Percentiles rank a stretch among this genome's conserved stretches.
Evolutionary conservation across 2,888 invertebrate species (phyloP).

Genomic region (Plemyria rubiginata): DNA sequence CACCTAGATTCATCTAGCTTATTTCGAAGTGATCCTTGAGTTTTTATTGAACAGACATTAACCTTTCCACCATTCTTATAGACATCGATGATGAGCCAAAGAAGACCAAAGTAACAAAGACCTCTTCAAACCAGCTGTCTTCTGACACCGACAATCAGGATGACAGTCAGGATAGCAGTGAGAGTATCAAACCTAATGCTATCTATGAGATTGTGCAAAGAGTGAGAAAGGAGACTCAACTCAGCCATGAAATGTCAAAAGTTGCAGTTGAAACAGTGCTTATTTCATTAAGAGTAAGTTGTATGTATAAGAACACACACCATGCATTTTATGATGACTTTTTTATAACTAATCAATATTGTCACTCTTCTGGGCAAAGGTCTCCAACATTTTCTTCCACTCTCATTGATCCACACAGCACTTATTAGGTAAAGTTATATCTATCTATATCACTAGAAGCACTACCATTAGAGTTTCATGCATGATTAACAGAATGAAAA

Average conservation of each 20-base stretch:
- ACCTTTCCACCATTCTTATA: constrained; percentile 29
- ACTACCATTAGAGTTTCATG: too few relatives aligned
- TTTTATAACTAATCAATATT: too few relatives aligned
- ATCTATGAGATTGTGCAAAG: constrained; percentile 92
- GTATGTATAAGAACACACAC: background rate
- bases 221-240: constrained; percentile 92
- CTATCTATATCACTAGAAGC: too few relatives aligned
- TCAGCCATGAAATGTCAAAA: constrained; percentile 94
- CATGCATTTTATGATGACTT: background rate
- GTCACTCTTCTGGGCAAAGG: too few relatives aligned
- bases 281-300: constrained; percentile 72
- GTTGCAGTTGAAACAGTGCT: constrained; percentile 93
- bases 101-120: constrained; percentile 51
- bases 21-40: too few relatives aligned
- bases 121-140: constrained; percentile 67
- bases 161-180: constrained; percentile 80
- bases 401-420: too few relatives aligned
- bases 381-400: too few relatives aligned
- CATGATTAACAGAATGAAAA: too few relatives aligned
- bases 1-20: too few relatives aligned
- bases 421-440: too few relatives aligned
- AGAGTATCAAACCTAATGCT: constrained; percentile 80
- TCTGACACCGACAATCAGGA: constrained; percentile 80
- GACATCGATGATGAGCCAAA: constrained; percentile 58
- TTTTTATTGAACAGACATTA: background rate